Evolutionary conservation across 2,113 vertebrate species (phyloP), one percentile per base, ranked within the genome.

Genomic region (Pandion haliaetus): DNA sequence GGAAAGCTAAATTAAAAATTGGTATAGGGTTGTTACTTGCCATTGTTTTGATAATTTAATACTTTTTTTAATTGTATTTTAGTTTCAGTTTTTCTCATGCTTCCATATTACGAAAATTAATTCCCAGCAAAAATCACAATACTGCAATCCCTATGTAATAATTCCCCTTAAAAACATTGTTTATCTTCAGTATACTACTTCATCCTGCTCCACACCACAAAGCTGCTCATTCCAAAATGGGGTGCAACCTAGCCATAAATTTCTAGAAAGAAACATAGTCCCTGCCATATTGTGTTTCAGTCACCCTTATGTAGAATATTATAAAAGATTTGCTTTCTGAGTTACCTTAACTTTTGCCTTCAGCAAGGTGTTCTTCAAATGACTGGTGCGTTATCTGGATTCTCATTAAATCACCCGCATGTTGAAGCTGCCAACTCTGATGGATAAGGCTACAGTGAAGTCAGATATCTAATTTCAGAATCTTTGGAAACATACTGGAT

Each of bases 341-440:
- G 82, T 59, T 66, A 94, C 94, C 79, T 96, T 96, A 94, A 59
- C 47, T 92, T 93, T 95, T 96, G 78, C 66, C 49, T 93, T 94
- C 91, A 83, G 95, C 92, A 92, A 92, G 90, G 84, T 96, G 52
- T 91, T 93, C 76, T 95, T 97, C 84, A 95, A 88, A 89, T 79
- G 94, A 82, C 67, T 73, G 82, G 65, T 6, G 17, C 77, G 40
- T 96, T 87, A 26, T 73, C 42, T 85, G 77, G 38, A 54, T 78
- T 66, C 26, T 42, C 69, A 86, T 96, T 82, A 94, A 94, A 73
- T 92, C 25, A 86, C 63, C 67, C 87, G 67, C 54, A 89, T 83
- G 59, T 72, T 57, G 31, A 95, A 80, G 74, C 40, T 79, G 45
- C 38, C 80, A 52, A 86, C 20, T 81, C 78, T 92, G n/a, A 72